phyloP scores from a whole-genome alignment of 2,113 vertebrate genomes.

The Pelmatolapia mariae region DNA sequence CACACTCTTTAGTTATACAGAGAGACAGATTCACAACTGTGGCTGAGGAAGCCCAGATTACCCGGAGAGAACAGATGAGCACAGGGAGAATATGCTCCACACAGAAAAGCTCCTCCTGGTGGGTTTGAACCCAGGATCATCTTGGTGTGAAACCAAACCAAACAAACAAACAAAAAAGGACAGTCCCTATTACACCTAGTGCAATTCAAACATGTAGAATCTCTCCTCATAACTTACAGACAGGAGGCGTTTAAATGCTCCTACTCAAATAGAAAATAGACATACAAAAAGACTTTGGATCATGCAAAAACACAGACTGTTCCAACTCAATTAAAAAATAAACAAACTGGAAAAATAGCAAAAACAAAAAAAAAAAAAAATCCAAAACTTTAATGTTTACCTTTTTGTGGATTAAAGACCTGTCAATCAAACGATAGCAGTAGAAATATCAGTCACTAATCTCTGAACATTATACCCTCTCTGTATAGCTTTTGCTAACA shows the following conservation, averaged over 20 bases:
- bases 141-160: background rate
- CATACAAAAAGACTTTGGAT: background rate
- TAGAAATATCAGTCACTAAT: background rate
- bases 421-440: background rate
- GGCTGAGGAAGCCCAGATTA: background rate
- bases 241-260: background rate
- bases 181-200: background rate
- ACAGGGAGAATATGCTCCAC: background rate
- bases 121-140: background rate
- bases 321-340: background rate
- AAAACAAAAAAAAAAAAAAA: background rate
- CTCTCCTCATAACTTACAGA: background rate
- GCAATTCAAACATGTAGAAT: background rate
- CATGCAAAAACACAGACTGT: background rate
- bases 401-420: background rate
- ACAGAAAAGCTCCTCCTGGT: background rate
- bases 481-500: background rate
- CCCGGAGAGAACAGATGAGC: background rate
- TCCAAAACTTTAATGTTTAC: background rate
- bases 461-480: background rate
- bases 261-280: background rate
- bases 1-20: background rate
- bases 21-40: background rate
- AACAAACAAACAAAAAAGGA: background rate
- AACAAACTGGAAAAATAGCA: background rate